Conservation (phyloP, 1,140 invertebrate genomes). For the Drosophila ananassae region DNA sequence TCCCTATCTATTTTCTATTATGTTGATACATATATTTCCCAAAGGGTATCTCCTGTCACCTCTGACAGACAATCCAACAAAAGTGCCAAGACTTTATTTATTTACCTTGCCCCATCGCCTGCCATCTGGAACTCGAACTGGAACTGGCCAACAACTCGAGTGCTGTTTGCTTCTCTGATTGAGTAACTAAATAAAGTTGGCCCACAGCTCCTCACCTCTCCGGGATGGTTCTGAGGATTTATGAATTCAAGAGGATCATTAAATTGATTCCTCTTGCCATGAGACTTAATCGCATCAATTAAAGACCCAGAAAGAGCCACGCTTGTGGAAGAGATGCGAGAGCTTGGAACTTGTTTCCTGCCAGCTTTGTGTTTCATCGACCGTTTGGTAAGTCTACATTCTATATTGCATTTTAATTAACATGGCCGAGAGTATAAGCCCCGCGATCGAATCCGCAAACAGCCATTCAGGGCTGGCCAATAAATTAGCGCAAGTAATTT, state of each 20-base stretch:
- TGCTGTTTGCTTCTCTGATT: conserved; percentile 73
- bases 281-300: conserved; percentile 12
- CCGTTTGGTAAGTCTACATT: background rate
- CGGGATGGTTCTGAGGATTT: background rate
- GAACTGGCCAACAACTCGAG: conserved; percentile 65
- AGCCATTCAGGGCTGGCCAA: conserved; percentile 38
- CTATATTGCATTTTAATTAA: conserved; percentile 10
- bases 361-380: background rate
- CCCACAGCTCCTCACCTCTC: background rate
- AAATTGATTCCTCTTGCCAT: conserved; percentile 3
- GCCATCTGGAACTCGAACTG: conserved; percentile 46
- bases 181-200: conserved; percentile 72
- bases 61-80: conserved; percentile 34
- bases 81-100: conserved; percentile 70
- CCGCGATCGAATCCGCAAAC: conserved; percentile 30
- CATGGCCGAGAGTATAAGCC: background rate
- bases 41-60: conserved; percentile 8
- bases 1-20: too few species aligned
- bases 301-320: background rate
- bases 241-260: conserved; percentile 10
- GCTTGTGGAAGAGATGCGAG: background rate
- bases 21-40: background rate
- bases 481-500: conserved; percentile 73
- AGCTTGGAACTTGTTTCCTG: background rate
- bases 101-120: conserved; percentile 61